Evolutionary conservation across 2,797 vertebrate species (phyloP), one percentile per base, ranked within the genome.

Genomic region (Platyrinchus mystaceus): DNA sequence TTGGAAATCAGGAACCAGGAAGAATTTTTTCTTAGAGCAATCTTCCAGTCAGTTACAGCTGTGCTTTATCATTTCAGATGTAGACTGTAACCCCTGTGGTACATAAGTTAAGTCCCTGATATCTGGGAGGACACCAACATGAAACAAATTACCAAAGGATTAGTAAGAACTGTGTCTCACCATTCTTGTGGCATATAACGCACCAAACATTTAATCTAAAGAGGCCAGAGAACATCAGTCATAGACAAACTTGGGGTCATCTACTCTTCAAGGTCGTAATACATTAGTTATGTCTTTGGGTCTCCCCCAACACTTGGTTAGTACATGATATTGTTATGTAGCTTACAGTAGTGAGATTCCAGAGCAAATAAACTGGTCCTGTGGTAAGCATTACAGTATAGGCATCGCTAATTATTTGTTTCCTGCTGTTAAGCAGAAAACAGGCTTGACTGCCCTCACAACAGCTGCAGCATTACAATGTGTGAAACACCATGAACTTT

Each of bases 361-460:
- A 90, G 91, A 90, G 89, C 84, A 92, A 88, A 93, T 60, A 93
- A 92, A 90, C 87, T 67, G 76, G 46, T 73, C 92, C 90, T 95
- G 73, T 80, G 91, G 89, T 94, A 96, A 96, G 80, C 85, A 92
- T 95, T 96, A 93, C 67, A 70, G 91, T 91, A 84, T 24, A 95
- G 91, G 86, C 96, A 89, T 95, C 84, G 37, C 97, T 97, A 98
- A 98, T 98, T 98, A 97, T 97, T 98, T 98, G 97, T 96, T 97
- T 96, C 97, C 97, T 96, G 96, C 97, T 98, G 97, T 96, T 97
- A 96, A 95, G 96, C 85, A 79, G 96, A 96, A 98, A 98, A 96
- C 95, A 97, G 97, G 94, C 97, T 96, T 97, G 96, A 96, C 97
- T 96, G 93, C 94, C 97, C 97, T 97, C 86, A 78, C 77, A 98